Base-by-base conservation (phyloP, 2,888 invertebrate species). In the Thysanoteuthis rhombus region DNA sequence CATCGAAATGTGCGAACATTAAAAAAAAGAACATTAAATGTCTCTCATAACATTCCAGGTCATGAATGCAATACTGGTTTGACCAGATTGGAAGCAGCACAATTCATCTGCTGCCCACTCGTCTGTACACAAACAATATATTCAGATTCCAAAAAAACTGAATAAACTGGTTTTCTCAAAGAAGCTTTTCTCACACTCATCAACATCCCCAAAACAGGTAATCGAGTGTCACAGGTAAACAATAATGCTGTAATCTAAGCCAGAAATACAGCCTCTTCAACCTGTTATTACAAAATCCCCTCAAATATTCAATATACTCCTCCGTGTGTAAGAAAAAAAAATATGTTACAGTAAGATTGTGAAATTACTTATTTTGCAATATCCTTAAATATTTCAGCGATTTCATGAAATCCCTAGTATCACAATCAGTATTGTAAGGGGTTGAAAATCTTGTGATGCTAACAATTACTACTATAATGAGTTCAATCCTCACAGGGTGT, bases 11-110 rank as follows among this genome's bases (percentile, higher is more conserved):
- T 75, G 75, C 36, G n/a, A 75, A 75, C 75, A n/a, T 75, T n/a
- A 75, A 75, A 75, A n/a, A 75, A 16, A n/a, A n/a, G n/a, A 75
- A 32, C 2, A 75, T 36, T 22, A 5, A n/a, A 58, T 6, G n/a
- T 75, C 10, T 36, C 75, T n/a, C 75, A 2, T 36, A n/a, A 75
- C 75, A 75, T 75, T 75, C 75, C n/a, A 75, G 75, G 75, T 75
- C n/a, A 75, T n/a, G n/a, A 75, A 75, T n/a, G n/a, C n/a, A 75
- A 75, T n/a, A 75, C 75, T 75, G 75, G 75, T 75, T 75, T 75
- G n/a, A 75, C 75, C 75, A 75, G 75, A 75, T 36, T 75, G 75
- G 1, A 12, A 12, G 75, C 36, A n/a, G 36, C 36, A n/a, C 75
- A n/a, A 75, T 75, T n/a, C 75, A 75, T 75, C 75, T 75, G n/a